phyloP scores from a whole-genome alignment of 2,888 invertebrate genomes.

The Eucriotettix oculatus region DNA sequence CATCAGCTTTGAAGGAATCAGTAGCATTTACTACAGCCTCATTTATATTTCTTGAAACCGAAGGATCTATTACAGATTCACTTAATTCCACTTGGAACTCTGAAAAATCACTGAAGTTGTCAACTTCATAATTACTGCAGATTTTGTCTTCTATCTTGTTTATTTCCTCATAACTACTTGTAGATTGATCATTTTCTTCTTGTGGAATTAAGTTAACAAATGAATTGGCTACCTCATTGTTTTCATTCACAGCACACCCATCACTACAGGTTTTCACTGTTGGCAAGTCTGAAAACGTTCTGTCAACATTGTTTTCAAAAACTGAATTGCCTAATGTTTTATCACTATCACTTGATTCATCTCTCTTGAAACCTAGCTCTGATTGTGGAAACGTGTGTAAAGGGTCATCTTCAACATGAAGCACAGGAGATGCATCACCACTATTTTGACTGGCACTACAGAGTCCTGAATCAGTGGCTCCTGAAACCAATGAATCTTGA shows the following conservation, averaged over 20 bases:
- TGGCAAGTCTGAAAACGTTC: background rate
- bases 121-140: background rate
- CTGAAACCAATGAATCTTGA: conserved; percentile 13
- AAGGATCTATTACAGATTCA: background rate
- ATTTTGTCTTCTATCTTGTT: background rate
- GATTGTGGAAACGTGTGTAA: background rate
- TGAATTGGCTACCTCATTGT: background rate
- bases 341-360: conserved; percentile 11
- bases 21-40: background rate
- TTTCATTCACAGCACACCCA: background rate
- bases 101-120: conserved; percentile 10
- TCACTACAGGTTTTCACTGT: background rate
- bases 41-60: background rate
- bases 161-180: background rate
- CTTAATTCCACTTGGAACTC: conserved; percentile 1
- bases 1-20: background rate
- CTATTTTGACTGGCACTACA: conserved; percentile 14
- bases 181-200: background rate
- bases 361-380: background rate
- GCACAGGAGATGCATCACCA: conserved; percentile 9
- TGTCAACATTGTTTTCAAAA: conserved; percentile 1
- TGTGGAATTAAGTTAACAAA: background rate
- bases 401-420: background rate
- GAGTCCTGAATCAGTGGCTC: conserved; percentile 13
- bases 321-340: conserved; percentile 7